Percentiles rank a stretch among this genome's conserved stretches.
Evolutionary conservation across 2,888 invertebrate species (phyloP).

Genomic region (Acleris laterana): DNA sequence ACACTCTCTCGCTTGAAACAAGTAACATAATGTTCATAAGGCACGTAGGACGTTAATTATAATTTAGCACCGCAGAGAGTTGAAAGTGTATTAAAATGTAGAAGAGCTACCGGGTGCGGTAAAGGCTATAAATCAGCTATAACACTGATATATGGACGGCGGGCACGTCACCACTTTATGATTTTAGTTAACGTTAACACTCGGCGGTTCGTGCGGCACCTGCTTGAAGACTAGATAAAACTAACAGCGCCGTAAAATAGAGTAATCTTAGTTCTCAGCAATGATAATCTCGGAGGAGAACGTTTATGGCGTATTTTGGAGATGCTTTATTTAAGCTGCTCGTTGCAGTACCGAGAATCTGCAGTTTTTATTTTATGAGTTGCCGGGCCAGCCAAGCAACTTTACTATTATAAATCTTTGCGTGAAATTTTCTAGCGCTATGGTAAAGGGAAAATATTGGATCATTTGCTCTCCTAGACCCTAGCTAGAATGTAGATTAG

Average conservation of each 20-base stretch:
- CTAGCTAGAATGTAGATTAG: too few species aligned
- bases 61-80: constrained; percentile 40
- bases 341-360: not conserved
- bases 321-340: constrained; percentile 3
- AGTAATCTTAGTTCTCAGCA: constrained; percentile 21
- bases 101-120: constrained; percentile 40
- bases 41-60: constrained; percentile 44
- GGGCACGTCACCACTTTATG: constrained; percentile 49
- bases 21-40: constrained; percentile 33
- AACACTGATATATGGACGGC: constrained; percentile 47
- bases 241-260: constrained; percentile 24
- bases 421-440: too few species aligned
- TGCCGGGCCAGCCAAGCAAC: not conserved
- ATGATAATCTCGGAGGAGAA: not conserved
- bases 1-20: constrained; percentile 17
- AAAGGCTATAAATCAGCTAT: constrained; percentile 48
- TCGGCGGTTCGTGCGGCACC: constrained; percentile 29
- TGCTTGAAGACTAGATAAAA: constrained; percentile 32
- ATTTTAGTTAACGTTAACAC: constrained; percentile 36
- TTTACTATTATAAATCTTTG: not conserved
- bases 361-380: not conserved
- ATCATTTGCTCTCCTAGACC: too few species aligned
- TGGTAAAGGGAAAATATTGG: too few species aligned
- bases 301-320: not conserved
- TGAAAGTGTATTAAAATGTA: constrained; percentile 49